Conservation (phyloP, 2,888 invertebrate species). For the Drosophila paranaensis region DNA sequence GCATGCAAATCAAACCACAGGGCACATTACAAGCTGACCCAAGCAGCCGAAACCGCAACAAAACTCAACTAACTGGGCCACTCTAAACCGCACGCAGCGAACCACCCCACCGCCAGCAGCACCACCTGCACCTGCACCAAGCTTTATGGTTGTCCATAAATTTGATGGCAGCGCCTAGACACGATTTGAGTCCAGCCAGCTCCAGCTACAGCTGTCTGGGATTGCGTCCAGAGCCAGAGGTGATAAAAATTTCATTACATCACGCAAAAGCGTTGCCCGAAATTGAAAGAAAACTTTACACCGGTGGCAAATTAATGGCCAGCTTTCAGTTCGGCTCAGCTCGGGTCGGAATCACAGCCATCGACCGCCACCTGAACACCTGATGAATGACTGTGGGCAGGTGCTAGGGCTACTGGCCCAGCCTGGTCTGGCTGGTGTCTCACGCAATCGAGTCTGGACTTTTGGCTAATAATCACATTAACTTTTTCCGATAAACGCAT, state of each 20-base stretch:
- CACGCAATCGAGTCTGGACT: slow-evolving; percentile 47
- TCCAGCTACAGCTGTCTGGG: slow-evolving; percentile 14
- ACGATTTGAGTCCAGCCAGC: slow-evolving; percentile 19
- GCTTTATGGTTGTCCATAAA: slow-evolving; percentile 73
- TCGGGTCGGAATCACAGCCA: slow-evolving; percentile 30
- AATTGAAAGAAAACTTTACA: slow-evolving; percentile 60
- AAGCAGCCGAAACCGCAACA: slow-evolving; percentile 62
- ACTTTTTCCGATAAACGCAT: slow-evolving; percentile 75
- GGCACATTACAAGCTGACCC: slow-evolving; percentile 74
- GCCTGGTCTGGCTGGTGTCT: slow-evolving; percentile 22
- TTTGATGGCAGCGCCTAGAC: slow-evolving; percentile 78
- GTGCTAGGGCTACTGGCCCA: slow-evolving; percentile 14
- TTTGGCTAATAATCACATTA: slow-evolving; percentile 74
- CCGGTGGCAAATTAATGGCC: slow-evolving; percentile 62
- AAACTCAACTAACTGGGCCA: slow-evolving; percentile 63
- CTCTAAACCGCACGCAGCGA: slow-evolving; percentile 12
- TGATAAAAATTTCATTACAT: slow-evolving; percentile 79
- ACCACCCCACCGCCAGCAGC: slow-evolving; percentile 24
- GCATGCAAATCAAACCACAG: slow-evolving; percentile 68
- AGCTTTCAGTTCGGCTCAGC: slow-evolving; percentile 12
- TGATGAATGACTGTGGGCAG: slow-evolving; percentile 54
- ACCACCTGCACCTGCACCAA: slow-evolving; percentile 47
- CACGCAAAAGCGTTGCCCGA: slow-evolving; percentile 61
- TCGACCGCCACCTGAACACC: slow-evolving; percentile 38
- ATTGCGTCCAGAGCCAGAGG: slow-evolving; percentile 47